Evolutionary conservation across 1,140 invertebrate genomes (phyloP), one percentile per base, ranked within the genome.

Genomic region (Psix sp.): DNA sequence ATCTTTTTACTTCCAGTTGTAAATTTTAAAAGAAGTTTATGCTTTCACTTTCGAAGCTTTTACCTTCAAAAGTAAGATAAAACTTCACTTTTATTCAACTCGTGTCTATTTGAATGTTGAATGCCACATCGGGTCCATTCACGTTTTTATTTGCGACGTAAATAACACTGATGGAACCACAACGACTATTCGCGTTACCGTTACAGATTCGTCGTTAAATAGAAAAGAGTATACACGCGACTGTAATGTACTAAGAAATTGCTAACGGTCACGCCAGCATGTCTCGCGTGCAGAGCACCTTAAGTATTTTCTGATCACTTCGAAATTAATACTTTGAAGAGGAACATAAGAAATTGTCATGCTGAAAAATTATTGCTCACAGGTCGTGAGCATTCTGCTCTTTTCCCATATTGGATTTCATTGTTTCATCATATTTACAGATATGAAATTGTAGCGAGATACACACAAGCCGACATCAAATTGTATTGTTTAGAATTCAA

Each of bases 171-270:
- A 51, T 17, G 46, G 43, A 35, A 39, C 16, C 3, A 1, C 35
- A 5, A 3, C 15, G 35, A 39, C 13, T 3, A 45, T 59, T 42
- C 21, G 33, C 15, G 18, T 60, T 54, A 63, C 67, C 59, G 52
- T 72, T 65, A 72, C 16, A 16, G n/a, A 51, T 38, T 21, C 59
- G 52, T 65, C 59, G 18, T 43, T 49, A 59, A 72, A 52, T 72
- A 31, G 45, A 40, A 51, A 52, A n/a, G n/a, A 43, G 65, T 59
- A 51, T 57, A 65, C 36, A 52, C 39, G 46, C 20, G 9, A 59
- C 18, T 14, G 33, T 42, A 43, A 51, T 29, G 18, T 39, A 31
- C 24, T 21, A 26, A 46, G 26, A 66, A 52, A 52, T 45, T 59
- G 33, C 46, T 14, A 42, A 33, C 24, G 18, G 43, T 67, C 63